A percentile compares a stretch with the other conserved stretches of the same genome.
Evolutionary conservation across 2,113 vertebrate genomes (phyloP).

Genomic region (Pyrgilauda ruficollis): DNA sequence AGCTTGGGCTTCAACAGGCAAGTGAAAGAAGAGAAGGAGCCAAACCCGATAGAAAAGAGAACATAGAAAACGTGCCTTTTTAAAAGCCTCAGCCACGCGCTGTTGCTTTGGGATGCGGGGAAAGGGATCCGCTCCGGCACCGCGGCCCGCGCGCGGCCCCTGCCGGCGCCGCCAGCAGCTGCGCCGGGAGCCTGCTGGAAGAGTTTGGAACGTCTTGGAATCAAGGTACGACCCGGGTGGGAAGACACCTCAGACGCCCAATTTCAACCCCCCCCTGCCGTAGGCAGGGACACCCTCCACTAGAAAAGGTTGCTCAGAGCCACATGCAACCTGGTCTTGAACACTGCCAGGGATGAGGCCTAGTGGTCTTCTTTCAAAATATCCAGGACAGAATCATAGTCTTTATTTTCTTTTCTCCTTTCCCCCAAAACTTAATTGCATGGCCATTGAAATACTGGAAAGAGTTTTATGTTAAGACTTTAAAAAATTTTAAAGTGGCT

Average conservation of each 20-base stretch:
- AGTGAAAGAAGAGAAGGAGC: neutral
- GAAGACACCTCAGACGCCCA: neutral
- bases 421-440: neutral
- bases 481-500: neutral
- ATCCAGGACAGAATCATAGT: no score
- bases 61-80: accelerated
- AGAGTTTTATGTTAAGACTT: neutral
- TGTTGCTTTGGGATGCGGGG: neutral
- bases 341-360: neutral
- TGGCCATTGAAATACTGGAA: neutral
- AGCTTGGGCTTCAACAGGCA: neutral
- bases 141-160: neutral
- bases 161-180: neutral
- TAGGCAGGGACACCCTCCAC: neutral
- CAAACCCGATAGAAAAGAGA: neutral
- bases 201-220: accelerated
- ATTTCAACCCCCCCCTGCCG: neutral
- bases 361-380: neutral
- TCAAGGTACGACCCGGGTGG: neutral
- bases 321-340: neutral
- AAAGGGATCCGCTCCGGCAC: neutral
- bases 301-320: neutral
- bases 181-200: neutral
- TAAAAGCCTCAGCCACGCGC: neutral
- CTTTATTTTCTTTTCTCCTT: neutral